These are phyloP conservation scores for Agonopterix alstromeriana DNA, from an alignment of 2,888 invertebrate species.

Conservation along the genomic window DNA sequence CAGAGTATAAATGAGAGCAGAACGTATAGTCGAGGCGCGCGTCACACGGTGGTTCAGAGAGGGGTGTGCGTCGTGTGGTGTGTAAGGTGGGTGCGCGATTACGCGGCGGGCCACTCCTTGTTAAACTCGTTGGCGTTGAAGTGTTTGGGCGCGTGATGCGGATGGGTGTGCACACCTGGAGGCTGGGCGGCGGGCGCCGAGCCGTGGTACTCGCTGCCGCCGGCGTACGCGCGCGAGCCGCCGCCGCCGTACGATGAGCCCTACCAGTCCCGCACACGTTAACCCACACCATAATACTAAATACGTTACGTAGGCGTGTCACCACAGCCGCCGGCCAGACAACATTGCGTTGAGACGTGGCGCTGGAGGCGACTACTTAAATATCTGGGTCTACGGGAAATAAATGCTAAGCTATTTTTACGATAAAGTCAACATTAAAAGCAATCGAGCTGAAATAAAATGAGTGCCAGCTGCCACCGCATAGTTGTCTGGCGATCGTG, in stretches of 20 bases:
- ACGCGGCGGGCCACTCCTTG: slow-evolving; percentile 77
- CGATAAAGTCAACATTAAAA: slow-evolving; percentile 2
- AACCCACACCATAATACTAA: slow-evolving; percentile 3
- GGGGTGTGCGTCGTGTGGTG: slow-evolving; percentile 8
- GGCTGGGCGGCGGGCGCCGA: slow-evolving; percentile 57
- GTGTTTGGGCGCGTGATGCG: slow-evolving; percentile 77
- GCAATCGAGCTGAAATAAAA: neutral
- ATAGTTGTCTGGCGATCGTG: slow-evolving; percentile 4
- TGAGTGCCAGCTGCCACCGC: neutral
- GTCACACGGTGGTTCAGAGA: neutral
- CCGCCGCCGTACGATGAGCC: slow-evolving; percentile 73
- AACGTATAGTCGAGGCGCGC: neutral
- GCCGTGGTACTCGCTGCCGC: slow-evolving; percentile 63
- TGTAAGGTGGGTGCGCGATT: slow-evolving; percentile 19
- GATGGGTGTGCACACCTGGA: slow-evolving; percentile 70
- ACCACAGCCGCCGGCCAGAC: slow-evolving; percentile 3
- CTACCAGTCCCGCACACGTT: slow-evolving; percentile 36
- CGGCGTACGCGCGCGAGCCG: slow-evolving; percentile 59
- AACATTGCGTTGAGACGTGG: neutral
- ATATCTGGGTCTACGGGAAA: slow-evolving; percentile 1
- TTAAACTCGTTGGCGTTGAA: slow-evolving; percentile 71
- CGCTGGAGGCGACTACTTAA: neutral
- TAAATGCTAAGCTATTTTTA: neutral
- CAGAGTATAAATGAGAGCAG: no score
- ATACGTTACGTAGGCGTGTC: slow-evolving; percentile 1